Conservation (phyloP, 2,888 invertebrate species). For the Amphimallon solstitiale region DNA sequence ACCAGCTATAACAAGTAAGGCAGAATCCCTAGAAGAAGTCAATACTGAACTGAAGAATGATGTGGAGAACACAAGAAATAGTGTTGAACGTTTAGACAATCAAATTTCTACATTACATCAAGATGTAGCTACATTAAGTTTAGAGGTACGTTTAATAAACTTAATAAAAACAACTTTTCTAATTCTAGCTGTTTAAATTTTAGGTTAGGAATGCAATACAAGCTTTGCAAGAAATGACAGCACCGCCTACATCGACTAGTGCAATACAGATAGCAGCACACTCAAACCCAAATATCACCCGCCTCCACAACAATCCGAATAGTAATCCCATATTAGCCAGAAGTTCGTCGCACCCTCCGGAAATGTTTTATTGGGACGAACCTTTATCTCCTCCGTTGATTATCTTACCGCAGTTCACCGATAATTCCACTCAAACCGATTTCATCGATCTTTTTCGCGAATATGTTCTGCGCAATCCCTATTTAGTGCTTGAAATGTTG, state of each 20-base stretch:
- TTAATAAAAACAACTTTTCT: no score
- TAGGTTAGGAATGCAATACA: conserved; percentile 86
- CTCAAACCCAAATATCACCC: conserved; percentile 78
- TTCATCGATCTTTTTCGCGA: conserved; percentile 70
- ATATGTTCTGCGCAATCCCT: conserved; percentile 78
- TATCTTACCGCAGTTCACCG: conserved; percentile 52
- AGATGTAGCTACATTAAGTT: conserved; percentile 85
- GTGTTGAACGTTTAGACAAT: conserved; percentile 80
- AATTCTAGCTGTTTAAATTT: conserved; percentile 20
- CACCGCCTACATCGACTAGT: conserved; percentile 62
- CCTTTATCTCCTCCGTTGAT: conserved; percentile 37
- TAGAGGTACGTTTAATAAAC: conserved; percentile 70
- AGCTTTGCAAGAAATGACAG: conserved; percentile 83
- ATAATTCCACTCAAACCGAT: conserved; percentile 71
- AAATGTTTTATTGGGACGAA: conserved; percentile 82
- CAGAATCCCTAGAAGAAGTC: conserved; percentile 71
- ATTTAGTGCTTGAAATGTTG: conserved; percentile 76
- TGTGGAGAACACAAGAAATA: conserved; percentile 58
- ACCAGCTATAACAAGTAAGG: conserved; percentile 65
- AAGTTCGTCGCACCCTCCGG: conserved; percentile 86
- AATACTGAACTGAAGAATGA: conserved; percentile 65
- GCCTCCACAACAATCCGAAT: conserved; percentile 53
- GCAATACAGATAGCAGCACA: conserved; percentile 74
- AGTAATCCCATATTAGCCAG: conserved; percentile 72
- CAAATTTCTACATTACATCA: conserved; percentile 86